phyloP scores from a whole-genome alignment of 2,113 vertebrate genomes.

The Oryzias curvinotus region DNA sequence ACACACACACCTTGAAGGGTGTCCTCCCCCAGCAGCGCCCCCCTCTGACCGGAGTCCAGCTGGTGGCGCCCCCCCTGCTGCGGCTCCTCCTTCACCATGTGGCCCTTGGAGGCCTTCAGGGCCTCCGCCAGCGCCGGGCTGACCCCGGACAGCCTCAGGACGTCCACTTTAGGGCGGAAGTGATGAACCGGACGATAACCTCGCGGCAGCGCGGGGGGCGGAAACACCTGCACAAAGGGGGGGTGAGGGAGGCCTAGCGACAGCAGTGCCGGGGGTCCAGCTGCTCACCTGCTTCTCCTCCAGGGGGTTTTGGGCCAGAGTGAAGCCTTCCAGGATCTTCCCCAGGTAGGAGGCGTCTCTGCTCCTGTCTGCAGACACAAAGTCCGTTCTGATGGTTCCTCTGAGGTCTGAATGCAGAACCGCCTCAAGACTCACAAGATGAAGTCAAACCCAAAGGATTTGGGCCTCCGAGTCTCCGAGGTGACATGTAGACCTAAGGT shows the following conservation, averaged over 20 bases:
- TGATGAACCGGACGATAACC: conserved; percentile 87
- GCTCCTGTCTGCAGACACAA: conserved; percentile 44
- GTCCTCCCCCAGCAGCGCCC: conserved; percentile 83
- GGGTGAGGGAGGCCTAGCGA: background rate
- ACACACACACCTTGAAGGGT: conserved; percentile 76
- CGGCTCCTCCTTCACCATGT: conserved; percentile 57
- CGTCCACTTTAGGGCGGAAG: conserved; percentile 77
- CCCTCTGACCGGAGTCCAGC: conserved; percentile 82
- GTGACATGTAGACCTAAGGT: too few relatives aligned
- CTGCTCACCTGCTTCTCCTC: conserved; percentile 38
- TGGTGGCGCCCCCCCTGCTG: conserved; percentile 78
- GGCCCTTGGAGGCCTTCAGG: conserved; percentile 79
- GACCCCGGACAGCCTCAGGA: conserved; percentile 61
- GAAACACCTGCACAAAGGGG: conserved; percentile 77
- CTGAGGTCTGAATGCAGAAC: background rate
- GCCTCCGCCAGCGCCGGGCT: conserved; percentile 75
- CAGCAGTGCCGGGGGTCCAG: accelerated
- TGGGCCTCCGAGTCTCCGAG: too few relatives aligned
- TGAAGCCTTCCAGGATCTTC: conserved; percentile 67
- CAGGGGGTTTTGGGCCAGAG: conserved; percentile 19
- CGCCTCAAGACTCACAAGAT: too few relatives aligned
- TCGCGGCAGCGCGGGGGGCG: conserved; percentile 83
- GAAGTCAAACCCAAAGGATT: too few relatives aligned
- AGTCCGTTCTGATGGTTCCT: background rate
- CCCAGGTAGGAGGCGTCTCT: conserved; percentile 55